Percentiles rank a stretch among this genome's conserved stretches.
Conservation (phyloP, 2,113 vertebrate species). For the Alouatta palliata region DNA sequence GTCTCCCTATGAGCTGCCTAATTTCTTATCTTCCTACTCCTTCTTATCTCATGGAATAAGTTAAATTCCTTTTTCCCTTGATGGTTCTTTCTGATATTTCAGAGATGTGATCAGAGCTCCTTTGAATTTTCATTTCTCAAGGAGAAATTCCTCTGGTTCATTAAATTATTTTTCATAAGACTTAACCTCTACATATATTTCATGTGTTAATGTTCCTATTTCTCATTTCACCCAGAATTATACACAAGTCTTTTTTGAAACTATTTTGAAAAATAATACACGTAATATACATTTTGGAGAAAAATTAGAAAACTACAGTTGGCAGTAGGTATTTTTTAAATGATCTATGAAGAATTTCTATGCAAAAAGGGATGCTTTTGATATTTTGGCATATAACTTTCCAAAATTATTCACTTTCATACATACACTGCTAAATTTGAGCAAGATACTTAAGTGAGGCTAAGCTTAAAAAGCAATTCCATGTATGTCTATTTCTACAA, state of each 20-base stretch:
- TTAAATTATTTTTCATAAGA: neutral
- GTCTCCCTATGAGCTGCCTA: neutral
- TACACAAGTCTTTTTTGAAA: neutral
- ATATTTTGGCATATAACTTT: neutral
- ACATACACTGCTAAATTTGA: neutral
- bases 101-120: neutral
- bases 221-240: neutral
- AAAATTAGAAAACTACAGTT: neutral
- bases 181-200: neutral
- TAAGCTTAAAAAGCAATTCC: neutral
- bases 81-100: neutral
- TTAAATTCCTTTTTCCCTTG: neutral
- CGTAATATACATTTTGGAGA: neutral
- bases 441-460: neutral
- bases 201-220: neutral
- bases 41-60: neutral
- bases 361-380: neutral
- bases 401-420: neutral
- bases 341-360: neutral
- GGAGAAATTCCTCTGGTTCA: neutral
- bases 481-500: neutral
- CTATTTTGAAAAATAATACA: neutral
- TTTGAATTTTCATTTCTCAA: neutral
- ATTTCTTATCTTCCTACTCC: neutral
- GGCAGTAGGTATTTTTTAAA: neutral